Evolutionary conservation across 2,113 vertebrate genomes (phyloP).

Genomic region (Vanacampus margaritifer): DNA sequence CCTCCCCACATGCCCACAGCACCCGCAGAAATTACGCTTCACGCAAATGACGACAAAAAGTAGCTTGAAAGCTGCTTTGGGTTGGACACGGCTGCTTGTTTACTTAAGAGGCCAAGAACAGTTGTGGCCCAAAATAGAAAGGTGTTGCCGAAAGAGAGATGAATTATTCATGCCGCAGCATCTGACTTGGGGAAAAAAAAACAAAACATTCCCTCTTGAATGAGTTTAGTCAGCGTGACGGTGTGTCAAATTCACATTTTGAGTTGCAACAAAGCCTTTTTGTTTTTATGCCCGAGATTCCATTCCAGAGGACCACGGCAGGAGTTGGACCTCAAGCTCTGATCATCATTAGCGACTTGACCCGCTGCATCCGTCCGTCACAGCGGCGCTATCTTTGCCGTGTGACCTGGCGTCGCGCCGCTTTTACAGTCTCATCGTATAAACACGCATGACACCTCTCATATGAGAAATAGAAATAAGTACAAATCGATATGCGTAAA

Average conservation of each 20-base stretch:
- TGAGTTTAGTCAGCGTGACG: constrained; percentile 5
- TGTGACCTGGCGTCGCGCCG: constrained; percentile 33
- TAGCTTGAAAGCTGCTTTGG: neutral
- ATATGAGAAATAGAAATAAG: neutral
- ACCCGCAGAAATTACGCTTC: constrained; percentile 5
- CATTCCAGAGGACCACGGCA: constrained; percentile 44
- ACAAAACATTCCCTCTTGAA: constrained; percentile 2
- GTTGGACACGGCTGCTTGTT: neutral
- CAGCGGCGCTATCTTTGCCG: constrained; percentile 16
- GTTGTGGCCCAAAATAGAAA: neutral
- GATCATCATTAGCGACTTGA: constrained; percentile 51
- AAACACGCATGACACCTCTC: neutral
- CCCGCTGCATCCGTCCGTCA: constrained; percentile 50
- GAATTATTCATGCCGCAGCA: neutral
- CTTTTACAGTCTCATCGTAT: neutral
- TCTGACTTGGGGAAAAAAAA: neutral
- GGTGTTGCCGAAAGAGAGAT: neutral
- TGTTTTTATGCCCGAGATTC: too few relatives aligned
- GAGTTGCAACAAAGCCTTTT: neutral
- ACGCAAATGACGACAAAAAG: constrained; percentile 3
- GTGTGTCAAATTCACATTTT: neutral
- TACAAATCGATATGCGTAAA: neutral
- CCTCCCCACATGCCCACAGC: neutral
- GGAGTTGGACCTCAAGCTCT: constrained; percentile 44
- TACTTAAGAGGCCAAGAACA: neutral